These are phyloP conservation scores for Saccopteryx bilineata DNA, from an alignment of 2,113 vertebrate genomes.

Conservation along the genomic window DNA sequence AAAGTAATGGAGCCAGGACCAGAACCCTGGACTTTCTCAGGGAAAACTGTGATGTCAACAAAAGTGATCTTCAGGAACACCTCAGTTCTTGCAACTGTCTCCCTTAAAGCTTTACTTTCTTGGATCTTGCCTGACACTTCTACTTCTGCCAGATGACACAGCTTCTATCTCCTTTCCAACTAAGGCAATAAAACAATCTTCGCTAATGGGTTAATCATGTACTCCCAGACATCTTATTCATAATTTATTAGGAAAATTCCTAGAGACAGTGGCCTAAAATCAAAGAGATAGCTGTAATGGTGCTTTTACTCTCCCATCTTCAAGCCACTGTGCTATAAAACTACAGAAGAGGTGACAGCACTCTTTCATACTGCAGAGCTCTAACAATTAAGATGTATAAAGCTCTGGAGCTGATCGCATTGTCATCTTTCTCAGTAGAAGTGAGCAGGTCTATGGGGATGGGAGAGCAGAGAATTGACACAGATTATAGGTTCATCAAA, in stretches of 20 bases:
- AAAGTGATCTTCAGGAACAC: background rate
- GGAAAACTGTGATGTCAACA: background rate
- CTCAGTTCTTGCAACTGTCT: background rate
- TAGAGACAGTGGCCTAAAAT: constrained; percentile 38
- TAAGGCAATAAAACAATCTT: constrained; percentile 29
- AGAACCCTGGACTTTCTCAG: background rate
- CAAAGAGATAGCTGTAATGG: constrained; percentile 7
- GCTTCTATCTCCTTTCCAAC: constrained; percentile 27
- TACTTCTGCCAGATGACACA: background rate
- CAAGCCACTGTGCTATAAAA: background rate
- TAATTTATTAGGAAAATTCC: constrained; percentile 75
- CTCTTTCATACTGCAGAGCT: background rate
- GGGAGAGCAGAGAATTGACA: background rate
- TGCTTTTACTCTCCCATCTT: constrained; percentile 29
- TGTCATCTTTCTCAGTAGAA: background rate
- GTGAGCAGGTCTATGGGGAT: background rate
- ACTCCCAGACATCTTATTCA: constrained; percentile 47
- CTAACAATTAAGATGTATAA: background rate
- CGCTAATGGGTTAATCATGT: constrained; percentile 75
- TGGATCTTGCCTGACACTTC: background rate
- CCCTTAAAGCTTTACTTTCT: constrained; percentile 2
- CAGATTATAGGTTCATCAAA: background rate
- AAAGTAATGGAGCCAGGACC: background rate
- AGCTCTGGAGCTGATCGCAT: background rate
- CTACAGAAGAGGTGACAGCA: background rate